A percentile compares a stretch with the other conserved stretches of the same genome.
These are phyloP conservation scores for Ephydatia muelleri DNA, from an alignment of 37 sponge, comb jelly and placozoan species.

Conservation along the genomic window DNA sequence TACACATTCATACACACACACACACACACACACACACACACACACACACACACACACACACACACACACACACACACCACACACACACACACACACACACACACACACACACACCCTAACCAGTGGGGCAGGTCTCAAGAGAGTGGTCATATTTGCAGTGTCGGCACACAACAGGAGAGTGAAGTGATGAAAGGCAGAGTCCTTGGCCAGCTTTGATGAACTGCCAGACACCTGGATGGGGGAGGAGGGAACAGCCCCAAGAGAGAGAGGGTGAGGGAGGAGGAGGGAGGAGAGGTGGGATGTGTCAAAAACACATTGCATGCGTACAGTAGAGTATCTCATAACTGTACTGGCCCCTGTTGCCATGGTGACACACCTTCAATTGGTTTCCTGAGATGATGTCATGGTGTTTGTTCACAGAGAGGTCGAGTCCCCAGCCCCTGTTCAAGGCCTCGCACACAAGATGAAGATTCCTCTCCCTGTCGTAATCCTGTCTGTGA, in stretches of 20 bases:
- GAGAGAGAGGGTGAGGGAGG: neutral
- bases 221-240: slow-evolving; percentile 86
- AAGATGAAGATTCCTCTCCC: slow-evolving; percentile 62
- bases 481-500: slow-evolving; percentile 45
- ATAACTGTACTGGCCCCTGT: too few relatives aligned
- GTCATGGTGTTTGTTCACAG: slow-evolving; percentile 63
- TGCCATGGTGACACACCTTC: slow-evolving; percentile 34
- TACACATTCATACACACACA: neutral
- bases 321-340: too few relatives aligned
- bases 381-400: slow-evolving; percentile 44
- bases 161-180: slow-evolving; percentile 74
- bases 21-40: neutral
- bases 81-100: too few relatives aligned
- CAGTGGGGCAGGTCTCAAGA: slow-evolving; percentile 30
- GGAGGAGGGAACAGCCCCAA: too few relatives aligned
- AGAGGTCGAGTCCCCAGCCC: slow-evolving; percentile 53
- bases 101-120: neutral
- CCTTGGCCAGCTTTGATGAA: slow-evolving; percentile 60
- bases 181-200: slow-evolving; percentile 79
- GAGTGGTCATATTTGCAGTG: slow-evolving; percentile 6
- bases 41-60: too few relatives aligned
- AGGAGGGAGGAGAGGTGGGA: neutral
- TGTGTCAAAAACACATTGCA: neutral
- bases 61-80: too few relatives aligned
- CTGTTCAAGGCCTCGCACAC: slow-evolving; percentile 48